Evolutionary conservation across 2,113 vertebrate genomes (phyloP), one percentile per base, ranked within the genome.

Genomic region (Girardinichthys multiradiatus): DNA sequence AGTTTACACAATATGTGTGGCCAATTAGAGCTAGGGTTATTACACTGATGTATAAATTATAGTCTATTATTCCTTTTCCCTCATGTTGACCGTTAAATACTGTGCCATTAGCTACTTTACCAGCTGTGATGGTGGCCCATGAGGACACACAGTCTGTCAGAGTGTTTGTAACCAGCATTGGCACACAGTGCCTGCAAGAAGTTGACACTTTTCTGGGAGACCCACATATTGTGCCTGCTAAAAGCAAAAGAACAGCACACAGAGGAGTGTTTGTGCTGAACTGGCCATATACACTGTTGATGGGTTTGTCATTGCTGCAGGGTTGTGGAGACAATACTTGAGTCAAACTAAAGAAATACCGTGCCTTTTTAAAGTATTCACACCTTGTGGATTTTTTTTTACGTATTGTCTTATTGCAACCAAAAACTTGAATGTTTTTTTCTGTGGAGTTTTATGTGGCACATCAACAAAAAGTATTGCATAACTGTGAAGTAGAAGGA

Each of bases 21-120:
- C 93, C 93, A 92, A 94, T 94, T 94, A 94, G 89, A 91, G 83
- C 85, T 76, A 62, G 79, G 84, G 88, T 92, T 92, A 92, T 72
- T 86, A 92, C 91, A 79, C 88, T 87, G 90, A 84, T 88, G 87
- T 91, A 87, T 91, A 87, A 86, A 92, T 93, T 92, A 91, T 82
- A 83, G 88, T 87, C 86, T 87, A 90, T 91, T 89, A 93, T 91
- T 91, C 84, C 76, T 80, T 86, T 87, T 87, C 69, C 84, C 80
- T 87, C 88, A 87, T 92, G 90, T 90, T 85, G 86, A 83, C 91
- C 85, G 86, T 91, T 86, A 92, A 88, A 80, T 88, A 79, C 74
- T 87, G 86, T 91, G 89, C 91, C 90, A 90, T 92, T 92, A 91
- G 87, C 88, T 86, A 60, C 83, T 91, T 86, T 86, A 89, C 83